A percentile compares a stretch with the other conserved stretches of the same genome.
Conservation (phyloP, 1,140 invertebrate species). For the Cherax quadricarinatus region DNA sequence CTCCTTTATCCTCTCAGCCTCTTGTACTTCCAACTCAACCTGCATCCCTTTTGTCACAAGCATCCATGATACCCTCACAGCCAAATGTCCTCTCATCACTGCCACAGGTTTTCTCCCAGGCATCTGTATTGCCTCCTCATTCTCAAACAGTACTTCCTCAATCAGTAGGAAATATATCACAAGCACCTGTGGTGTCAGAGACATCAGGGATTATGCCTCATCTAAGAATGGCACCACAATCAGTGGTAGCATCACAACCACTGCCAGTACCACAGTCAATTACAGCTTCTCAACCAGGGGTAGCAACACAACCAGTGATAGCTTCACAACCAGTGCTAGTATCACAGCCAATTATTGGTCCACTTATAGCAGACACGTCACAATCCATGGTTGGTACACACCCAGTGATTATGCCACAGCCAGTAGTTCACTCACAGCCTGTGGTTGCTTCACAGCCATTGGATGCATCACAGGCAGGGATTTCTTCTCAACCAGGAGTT, state of each 20-base stretch:
- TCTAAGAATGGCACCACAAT: conserved; percentile 20
- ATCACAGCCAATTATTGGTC: conserved; percentile 26
- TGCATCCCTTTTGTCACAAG: conserved; percentile 18
- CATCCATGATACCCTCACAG: conserved; percentile 14
- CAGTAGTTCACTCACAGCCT: conserved; percentile 17
- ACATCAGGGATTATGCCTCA: conserved; percentile 7
- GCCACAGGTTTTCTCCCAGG: conserved; percentile 26
- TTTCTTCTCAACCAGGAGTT: conserved; percentile 24
- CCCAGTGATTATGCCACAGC: conserved; percentile 13
- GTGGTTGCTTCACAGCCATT: conserved; percentile 28
- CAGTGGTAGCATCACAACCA: conserved; percentile 28
- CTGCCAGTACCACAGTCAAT: conserved; percentile 11
- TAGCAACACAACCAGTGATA: conserved; percentile 25
- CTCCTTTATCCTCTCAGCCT: conserved; percentile 51
- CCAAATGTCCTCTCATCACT: conserved; percentile 12
- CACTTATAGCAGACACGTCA: neutral
- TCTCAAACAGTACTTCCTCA: conserved; percentile 34
- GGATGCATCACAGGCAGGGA: conserved; percentile 11
- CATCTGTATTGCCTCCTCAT: neutral
- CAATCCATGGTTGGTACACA: conserved; percentile 11
- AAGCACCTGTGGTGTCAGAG: neutral
- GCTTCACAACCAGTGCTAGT: conserved; percentile 28
- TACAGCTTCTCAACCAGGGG: conserved; percentile 1
- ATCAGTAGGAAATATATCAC: neutral
- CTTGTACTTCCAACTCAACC: conserved; percentile 25